These are phyloP conservation scores for Caenorhabditis sulstoni DNA, from an alignment of 2,888 invertebrate species.

Conservation along the genomic window DNA sequence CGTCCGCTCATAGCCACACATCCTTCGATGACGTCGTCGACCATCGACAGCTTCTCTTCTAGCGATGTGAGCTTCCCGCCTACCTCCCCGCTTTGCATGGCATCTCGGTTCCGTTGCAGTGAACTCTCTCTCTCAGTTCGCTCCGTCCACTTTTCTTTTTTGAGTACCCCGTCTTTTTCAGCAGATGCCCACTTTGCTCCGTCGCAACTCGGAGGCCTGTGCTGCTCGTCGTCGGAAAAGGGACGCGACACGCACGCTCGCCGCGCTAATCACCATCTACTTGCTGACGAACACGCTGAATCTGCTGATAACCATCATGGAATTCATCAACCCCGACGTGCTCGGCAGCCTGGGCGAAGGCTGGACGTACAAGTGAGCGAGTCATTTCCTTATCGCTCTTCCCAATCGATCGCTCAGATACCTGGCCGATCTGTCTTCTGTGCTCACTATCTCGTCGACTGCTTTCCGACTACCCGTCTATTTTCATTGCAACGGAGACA, in stretches of 20 bases:
- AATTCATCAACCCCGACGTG: slow-evolving; percentile 65
- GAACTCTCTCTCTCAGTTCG: slow-evolving; percentile 4
- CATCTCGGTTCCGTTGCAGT: background rate
- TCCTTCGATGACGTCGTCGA: slow-evolving; percentile 40
- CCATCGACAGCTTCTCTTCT: slow-evolving; percentile 34
- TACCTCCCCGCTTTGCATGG: slow-evolving; percentile 37
- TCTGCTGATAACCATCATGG: slow-evolving; percentile 68
- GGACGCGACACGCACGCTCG: slow-evolving; percentile 68
- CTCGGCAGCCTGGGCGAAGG: slow-evolving; percentile 57
- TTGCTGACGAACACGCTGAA: slow-evolving; percentile 70
- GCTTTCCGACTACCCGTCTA: slow-evolving; percentile 71
- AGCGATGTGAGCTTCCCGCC: slow-evolving; percentile 42
- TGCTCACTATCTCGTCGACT: slow-evolving; percentile 69
- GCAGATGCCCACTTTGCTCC: slow-evolving; percentile 60
- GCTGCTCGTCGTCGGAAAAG: slow-evolving; percentile 61
- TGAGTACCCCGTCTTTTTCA: slow-evolving; percentile 17
- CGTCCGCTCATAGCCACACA: slow-evolving; percentile 39
- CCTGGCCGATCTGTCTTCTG: slow-evolving; percentile 69
- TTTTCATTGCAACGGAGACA: slow-evolving; percentile 65
- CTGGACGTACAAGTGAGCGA: slow-evolving; percentile 65
- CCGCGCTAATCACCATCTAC: slow-evolving; percentile 69
- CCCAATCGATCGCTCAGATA: slow-evolving; percentile 57
- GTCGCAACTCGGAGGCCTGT: slow-evolving; percentile 61
- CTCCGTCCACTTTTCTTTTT: background rate
- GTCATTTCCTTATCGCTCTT: background rate